Base-by-base conservation (phyloP, 2,113 vertebrate genomes). In the Donacobius atricapilla region DNA sequence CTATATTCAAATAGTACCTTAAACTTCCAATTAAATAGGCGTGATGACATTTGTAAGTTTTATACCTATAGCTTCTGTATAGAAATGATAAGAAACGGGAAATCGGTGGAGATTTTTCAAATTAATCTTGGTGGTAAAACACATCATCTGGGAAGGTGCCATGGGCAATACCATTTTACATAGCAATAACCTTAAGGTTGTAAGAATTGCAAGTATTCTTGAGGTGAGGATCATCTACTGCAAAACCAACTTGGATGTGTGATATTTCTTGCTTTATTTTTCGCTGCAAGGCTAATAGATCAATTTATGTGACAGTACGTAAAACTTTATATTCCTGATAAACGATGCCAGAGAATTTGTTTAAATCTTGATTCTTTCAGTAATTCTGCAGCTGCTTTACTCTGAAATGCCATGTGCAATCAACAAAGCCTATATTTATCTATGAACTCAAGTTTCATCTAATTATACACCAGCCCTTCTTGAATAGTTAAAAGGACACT, bases 391-490 rank as follows among this genome's bases (percentile, higher is more conserved):
- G 51, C 58, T 94, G 68, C 33, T 51, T 83, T 48, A 21, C 19
- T 87, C 45, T 94, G 64, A 95, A 94, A 96, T 78, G 85, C 8
- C 66, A 68, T 53, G 51, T 83, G 71, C 33, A 94, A 81, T 88
- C 68, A 93, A 57, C 56, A 92, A 86, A 96, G 42, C 17, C 33
- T 87, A 40, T 83, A 95, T 83, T 96, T 94, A 88, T 96, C 79
- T 83, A 25, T 30, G 73, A 94, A 91, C 50, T 85, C 37, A 77
- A 75, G 25, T 51, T 91, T 83, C 72, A 78, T 76, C 51, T 92
- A 89, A 94, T 96, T 93, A 91, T 42, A 40, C 63, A 57, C 40
- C 48, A 89, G n/a, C 5, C 11, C 18, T 82, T 79, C 88, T 57
- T 60, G 70, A 87, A 85, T 22, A 70, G 33, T 7, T 54, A 90